These are phyloP conservation scores for Vulpes lagopus DNA, from an alignment of 2,113 vertebrate species.

Conservation along the genomic window DNA sequence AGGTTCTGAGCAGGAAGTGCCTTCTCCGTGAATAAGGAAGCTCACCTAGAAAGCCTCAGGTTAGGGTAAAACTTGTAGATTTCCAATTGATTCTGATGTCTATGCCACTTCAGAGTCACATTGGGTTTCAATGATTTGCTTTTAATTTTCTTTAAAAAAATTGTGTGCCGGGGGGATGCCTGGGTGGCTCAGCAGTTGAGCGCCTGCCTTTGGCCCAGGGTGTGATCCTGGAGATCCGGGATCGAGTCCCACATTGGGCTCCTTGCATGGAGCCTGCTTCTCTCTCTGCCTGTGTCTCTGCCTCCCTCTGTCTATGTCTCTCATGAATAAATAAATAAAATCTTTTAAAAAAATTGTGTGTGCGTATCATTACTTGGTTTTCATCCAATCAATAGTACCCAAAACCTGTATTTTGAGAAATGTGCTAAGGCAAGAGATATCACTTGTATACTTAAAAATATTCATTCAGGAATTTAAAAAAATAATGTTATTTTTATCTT, in stretches of 20 bases:
- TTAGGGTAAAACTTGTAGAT: neutral
- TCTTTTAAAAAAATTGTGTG: neutral
- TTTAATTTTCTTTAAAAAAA: neutral
- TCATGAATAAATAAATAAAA: too few species aligned
- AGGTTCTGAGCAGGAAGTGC: neutral
- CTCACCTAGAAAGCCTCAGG: neutral
- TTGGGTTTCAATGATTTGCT: neutral
- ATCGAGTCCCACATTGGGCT: too few species aligned
- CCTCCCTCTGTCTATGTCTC: too few species aligned
- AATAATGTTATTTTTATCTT: neutral
- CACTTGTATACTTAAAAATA: neutral
- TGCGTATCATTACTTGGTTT: neutral
- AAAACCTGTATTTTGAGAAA: neutral
- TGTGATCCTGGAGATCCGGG: too few species aligned
- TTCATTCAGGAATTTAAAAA: neutral
- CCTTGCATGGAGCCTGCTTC: too few species aligned
- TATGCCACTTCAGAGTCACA: neutral
- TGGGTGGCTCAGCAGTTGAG: too few species aligned
- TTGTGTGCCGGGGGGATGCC: neutral
- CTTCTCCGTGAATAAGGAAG: neutral
- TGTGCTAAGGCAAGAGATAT: neutral
- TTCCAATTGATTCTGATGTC: neutral
- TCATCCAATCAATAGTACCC: neutral
- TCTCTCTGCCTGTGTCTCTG: too few species aligned
- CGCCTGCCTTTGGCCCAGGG: too few species aligned